Percentiles rank a stretch among this genome's conserved stretches.
phyloP scores from a whole-genome alignment of 2,797 vertebrate genomes.

The Sebastes taczanowskii region DNA sequence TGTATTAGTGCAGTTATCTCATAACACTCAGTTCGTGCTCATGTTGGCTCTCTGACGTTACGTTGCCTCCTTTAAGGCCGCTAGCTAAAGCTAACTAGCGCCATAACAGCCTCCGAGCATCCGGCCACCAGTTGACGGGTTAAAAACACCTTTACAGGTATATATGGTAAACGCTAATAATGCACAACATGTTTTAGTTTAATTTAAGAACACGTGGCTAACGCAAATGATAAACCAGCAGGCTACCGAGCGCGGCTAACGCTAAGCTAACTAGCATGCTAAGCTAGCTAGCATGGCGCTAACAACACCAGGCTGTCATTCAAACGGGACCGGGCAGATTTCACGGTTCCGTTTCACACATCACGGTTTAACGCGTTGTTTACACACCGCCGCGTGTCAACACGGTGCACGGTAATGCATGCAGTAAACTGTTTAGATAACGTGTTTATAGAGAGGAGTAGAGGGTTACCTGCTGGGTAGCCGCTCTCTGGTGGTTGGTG shows the following conservation, averaged over 20 bases:
- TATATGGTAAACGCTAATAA: rapidly evolving
- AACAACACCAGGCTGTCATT: constrained; percentile 71
- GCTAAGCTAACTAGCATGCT: constrained; percentile 37
- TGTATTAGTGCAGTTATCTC: not conserved
- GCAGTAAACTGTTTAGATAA: not conserved
- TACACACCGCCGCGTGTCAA: rapidly evolving
- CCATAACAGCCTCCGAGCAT: not conserved
- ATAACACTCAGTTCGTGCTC: constrained; percentile 38
- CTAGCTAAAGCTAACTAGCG: constrained; percentile 64
- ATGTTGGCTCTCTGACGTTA: not conserved
- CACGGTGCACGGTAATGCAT: rapidly evolving
- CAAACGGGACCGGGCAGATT: constrained; percentile 44
- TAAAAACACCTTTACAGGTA: rapidly evolving
- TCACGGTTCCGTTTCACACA: not conserved
- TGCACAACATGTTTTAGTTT: rapidly evolving
- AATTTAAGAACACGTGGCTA: not conserved
- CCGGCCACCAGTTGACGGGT: too few species aligned
- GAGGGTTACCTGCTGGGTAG: constrained; percentile 11
- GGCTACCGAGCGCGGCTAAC: constrained; percentile 44
- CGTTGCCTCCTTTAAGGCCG: constrained; percentile 55
- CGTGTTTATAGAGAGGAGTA: not conserved
- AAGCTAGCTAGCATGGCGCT: constrained; percentile 46
- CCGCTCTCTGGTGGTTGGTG: constrained; percentile 70
- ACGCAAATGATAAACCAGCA: not conserved
- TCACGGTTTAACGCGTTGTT: constrained; percentile 5